Conservation (phyloP, 2,888 invertebrate species). For the Choreutis nemorana region DNA sequence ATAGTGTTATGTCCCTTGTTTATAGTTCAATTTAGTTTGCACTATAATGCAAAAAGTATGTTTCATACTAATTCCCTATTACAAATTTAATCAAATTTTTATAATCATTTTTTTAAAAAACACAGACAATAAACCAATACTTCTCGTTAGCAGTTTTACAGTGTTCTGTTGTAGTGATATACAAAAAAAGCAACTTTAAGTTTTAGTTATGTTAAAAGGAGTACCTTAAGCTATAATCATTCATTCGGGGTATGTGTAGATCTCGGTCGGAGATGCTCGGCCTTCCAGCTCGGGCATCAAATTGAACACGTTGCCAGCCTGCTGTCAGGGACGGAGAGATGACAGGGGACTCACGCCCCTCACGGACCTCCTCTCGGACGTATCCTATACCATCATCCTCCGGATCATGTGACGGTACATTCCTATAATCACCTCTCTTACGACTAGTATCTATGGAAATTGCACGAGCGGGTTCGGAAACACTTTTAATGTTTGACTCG, state of each 20-base stretch:
- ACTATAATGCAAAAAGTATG: too few relatives aligned
- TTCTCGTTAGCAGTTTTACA: too few relatives aligned
- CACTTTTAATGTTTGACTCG: conserved; percentile 70
- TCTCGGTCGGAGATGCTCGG: conserved; percentile 53
- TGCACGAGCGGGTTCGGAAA: conserved; percentile 38
- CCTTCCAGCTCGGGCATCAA: conserved; percentile 25
- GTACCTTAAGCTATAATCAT: conserved; percentile 69
- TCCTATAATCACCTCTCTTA: conserved; percentile 75
- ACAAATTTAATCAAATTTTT: too few relatives aligned
- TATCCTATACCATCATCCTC: conserved; percentile 67
- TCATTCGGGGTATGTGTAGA: conserved; percentile 71
- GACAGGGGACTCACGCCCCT: conserved; percentile 26
- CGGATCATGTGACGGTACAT: conserved; percentile 75
- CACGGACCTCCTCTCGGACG: conserved; percentile 31
- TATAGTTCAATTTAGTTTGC: too few relatives aligned
- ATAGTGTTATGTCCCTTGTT: too few relatives aligned
- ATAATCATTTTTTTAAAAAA: too few relatives aligned
- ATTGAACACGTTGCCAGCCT: conserved; percentile 37
- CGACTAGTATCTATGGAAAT: conserved; percentile 38
- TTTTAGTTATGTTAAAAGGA: too few relatives aligned
- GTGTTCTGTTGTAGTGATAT: too few relatives aligned
- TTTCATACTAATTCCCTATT: too few relatives aligned
- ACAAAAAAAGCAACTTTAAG: too few relatives aligned
- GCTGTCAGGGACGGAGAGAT: conserved; percentile 33
- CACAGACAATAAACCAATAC: too few relatives aligned